Base-by-base conservation (phyloP, 2,797 vertebrate genomes). In the Pristis pectinata region DNA sequence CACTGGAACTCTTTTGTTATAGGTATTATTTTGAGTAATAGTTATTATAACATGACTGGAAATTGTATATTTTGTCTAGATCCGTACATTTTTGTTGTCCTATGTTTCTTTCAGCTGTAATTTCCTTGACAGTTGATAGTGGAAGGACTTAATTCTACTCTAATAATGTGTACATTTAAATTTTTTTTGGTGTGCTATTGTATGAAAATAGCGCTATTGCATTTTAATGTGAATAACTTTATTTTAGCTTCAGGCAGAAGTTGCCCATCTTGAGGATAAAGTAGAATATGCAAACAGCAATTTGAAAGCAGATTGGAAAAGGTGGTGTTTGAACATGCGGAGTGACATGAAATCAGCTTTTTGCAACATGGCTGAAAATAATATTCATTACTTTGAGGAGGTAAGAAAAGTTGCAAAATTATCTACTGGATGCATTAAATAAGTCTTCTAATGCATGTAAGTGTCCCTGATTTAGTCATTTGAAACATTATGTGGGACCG, bases 351-450 rank as follows among this genome's bases (percentile, higher is more conserved):
- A 96, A 96, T 96, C 96, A 56, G 97, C 98, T 0, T 98, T 99
- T 67, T 94, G 96, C 0, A 96, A 96, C 44, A 96, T 98, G 10
- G 98, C 99, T 0, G 98, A 99, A 95, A 98, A 97, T 96, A 99
- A 99, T 53, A 96, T 99, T 74, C 97, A 85, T 72, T 98, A 98
- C 96, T 99, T 99, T 5, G 98, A 99, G 96, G 98, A 98, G 98
- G 99, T 99, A 96, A 98, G 97, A 83, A 64, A 67, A 27, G 44
- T 74, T 49, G 1, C 89, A 61, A 89, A 19, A 85, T 53, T 85
- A 61, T 34, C 30, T 93, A 30, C 41, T 93, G 27, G 41, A 76
- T n/a, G 30, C 49, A 37, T 67, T 30, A 72, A 49, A 34, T 44
- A 30, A 13, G 9, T 72, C 67, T 93, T 37, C 6, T 70, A 93